phyloP scores from a whole-genome alignment of 2,113 vertebrate species.

The Taxidea taxus region DNA sequence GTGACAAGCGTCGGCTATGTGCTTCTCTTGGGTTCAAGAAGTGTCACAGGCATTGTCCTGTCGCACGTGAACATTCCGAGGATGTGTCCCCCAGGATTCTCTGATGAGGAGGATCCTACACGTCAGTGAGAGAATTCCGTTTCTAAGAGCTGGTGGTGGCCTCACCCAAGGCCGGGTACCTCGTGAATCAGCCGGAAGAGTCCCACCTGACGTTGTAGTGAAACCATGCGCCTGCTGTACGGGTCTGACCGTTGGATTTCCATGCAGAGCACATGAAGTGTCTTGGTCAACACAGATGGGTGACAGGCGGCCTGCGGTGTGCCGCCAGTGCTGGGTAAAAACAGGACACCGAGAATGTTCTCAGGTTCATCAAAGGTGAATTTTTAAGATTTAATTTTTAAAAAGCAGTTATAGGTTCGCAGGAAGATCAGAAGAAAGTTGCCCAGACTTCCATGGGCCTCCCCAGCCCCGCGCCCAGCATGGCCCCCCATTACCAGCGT shows the following conservation, averaged over 20 bases:
- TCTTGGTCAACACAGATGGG: accelerated
- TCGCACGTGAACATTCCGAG: accelerated
- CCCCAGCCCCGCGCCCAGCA: background rate
- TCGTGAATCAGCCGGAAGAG: accelerated
- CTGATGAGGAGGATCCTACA: accelerated
- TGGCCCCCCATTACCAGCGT: accelerated
- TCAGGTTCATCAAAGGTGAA: background rate
- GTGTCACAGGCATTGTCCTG: accelerated
- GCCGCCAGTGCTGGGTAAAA: accelerated
- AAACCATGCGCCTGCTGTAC: accelerated
- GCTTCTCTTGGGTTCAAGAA: background rate
- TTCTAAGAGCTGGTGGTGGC: background rate
- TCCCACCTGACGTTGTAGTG: background rate
- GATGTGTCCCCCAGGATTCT: background rate
- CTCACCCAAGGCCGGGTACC: background rate
- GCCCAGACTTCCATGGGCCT: background rate
- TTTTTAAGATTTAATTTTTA: background rate
- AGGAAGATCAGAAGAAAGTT: background rate
- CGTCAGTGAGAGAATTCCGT: background rate
- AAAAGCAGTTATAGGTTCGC: background rate
- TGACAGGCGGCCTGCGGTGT: accelerated
- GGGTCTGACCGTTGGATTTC: background rate
- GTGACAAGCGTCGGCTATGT: accelerated
- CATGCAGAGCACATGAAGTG: accelerated
- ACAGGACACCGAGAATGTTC: background rate